Conservation (phyloP, 2,888 invertebrate genomes). For the Neuroscelio doddi region DNA sequence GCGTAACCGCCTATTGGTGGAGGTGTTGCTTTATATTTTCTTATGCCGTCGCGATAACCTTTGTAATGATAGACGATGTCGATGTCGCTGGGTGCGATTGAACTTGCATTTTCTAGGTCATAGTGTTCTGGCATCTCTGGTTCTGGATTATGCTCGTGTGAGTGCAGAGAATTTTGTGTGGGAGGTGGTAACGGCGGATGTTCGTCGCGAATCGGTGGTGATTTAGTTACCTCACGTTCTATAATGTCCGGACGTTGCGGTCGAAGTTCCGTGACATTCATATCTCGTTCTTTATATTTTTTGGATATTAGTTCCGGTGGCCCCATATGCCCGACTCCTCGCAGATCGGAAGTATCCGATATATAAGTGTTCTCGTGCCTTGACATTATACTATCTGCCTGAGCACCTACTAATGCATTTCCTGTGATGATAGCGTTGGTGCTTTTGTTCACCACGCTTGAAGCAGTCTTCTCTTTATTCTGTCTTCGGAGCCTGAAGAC, state of each 20-base stretch:
- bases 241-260: constrained; percentile 95
- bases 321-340: constrained; percentile 84
- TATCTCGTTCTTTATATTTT: constrained; percentile 90
- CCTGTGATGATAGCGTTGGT: constrained; percentile 83
- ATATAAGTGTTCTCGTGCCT: constrained; percentile 79
- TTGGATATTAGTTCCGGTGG: constrained; percentile 91
- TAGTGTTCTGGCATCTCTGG: constrained; percentile 93
- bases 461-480: constrained; percentile 87
- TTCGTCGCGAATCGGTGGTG: constrained; percentile 84
- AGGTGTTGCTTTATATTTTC: constrained; percentile 91
- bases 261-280: constrained; percentile 80
- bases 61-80: constrained; percentile 98
- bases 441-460: constrained; percentile 84
- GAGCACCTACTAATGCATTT: constrained; percentile 79
- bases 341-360: constrained; percentile 78
- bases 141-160: constrained; percentile 81
- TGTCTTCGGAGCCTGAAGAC: constrained; percentile 91
- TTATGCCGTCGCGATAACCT: constrained; percentile 90
- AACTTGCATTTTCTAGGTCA: constrained; percentile 96
- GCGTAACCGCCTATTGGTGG: constrained; percentile 85
- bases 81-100: constrained; percentile 97
- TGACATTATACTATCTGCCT: constrained; percentile 80
- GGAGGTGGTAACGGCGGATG: constrained; percentile 87
- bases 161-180: constrained; percentile 80
- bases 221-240: constrained; percentile 90